Evolutionary conservation across 2,797 vertebrate species (phyloP).

Genomic region (Hypotaenidia philippensis): DNA sequence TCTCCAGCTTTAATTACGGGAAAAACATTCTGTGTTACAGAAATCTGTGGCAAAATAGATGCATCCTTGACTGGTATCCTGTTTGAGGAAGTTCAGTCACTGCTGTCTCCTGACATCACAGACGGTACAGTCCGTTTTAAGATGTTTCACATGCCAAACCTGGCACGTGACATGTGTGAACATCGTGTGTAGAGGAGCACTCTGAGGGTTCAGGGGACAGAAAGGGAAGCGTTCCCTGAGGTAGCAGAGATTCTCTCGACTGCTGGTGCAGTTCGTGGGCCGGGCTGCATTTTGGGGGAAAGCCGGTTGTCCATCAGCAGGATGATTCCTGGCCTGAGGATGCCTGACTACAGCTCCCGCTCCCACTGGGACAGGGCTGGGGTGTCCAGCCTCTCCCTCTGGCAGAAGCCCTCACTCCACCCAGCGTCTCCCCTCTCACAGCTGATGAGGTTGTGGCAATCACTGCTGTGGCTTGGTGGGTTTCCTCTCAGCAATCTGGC

Average conservation of each 20-base stretch:
- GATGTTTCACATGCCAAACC: constrained; percentile 18
- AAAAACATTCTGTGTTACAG: constrained; percentile 34
- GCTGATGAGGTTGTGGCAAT: background rate
- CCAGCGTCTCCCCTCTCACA: background rate
- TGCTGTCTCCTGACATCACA: constrained; percentile 50
- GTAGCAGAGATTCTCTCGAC: background rate
- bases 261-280: background rate
- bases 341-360: background rate
- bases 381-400: background rate
- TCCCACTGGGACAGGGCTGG: background rate
- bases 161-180: background rate
- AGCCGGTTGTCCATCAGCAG: background rate
- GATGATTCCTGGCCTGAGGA: background rate
- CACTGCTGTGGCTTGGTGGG: background rate
- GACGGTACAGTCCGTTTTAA: constrained; percentile 20
- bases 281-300: background rate
- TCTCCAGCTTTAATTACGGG: constrained; percentile 55
- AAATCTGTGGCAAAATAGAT: constrained; percentile 38
- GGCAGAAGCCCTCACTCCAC: background rate
- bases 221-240: background rate
- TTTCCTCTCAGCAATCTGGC: background rate
- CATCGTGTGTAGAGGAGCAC: too few species aligned
- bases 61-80: constrained; percentile 23
- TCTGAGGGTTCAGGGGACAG: too few species aligned
- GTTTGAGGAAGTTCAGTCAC: background rate